phyloP scores from a whole-genome alignment of 2,888 invertebrate genomes.

The Philaethria dido region DNA sequence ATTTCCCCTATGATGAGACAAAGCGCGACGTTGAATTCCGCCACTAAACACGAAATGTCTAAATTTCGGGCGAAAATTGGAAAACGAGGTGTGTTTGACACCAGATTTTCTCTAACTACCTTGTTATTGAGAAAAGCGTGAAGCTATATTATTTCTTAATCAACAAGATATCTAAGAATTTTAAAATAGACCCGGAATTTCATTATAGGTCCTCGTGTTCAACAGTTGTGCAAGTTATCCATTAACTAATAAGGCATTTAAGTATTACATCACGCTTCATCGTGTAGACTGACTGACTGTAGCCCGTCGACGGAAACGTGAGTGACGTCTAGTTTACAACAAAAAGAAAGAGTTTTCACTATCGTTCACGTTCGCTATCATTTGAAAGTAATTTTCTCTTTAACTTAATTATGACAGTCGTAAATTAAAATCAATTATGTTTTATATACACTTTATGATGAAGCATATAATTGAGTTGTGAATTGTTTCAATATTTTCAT shows the following conservation, averaged over 20 bases:
- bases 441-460: conserved; percentile 1
- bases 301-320: conserved; percentile 16
- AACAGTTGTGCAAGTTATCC: not conserved
- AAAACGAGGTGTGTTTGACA: too few species aligned
- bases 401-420: conserved; percentile 31
- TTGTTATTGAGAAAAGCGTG: too few species aligned
- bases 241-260: not conserved
- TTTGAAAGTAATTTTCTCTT: conserved; percentile 37
- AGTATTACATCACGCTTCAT: conserved; percentile 4
- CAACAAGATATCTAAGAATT: not conserved
- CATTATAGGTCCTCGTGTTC: not conserved
- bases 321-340: conserved; percentile 10
- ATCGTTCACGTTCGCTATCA: conserved; percentile 32
- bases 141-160: too few species aligned
- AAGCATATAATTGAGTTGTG: not conserved
- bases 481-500: too few species aligned
- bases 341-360: conserved; percentile 28
- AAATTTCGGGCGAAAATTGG: too few species aligned
- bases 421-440: conserved; percentile 15
- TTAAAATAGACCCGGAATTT: not conserved
- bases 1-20: too few species aligned
- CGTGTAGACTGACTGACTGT: not conserved
- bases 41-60: too few species aligned
- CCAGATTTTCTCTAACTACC: too few species aligned
- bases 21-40: too few species aligned